These are phyloP conservation scores for Cygnus atratus DNA, from an alignment of 2,113 vertebrate genomes.

Conservation along the genomic window DNA sequence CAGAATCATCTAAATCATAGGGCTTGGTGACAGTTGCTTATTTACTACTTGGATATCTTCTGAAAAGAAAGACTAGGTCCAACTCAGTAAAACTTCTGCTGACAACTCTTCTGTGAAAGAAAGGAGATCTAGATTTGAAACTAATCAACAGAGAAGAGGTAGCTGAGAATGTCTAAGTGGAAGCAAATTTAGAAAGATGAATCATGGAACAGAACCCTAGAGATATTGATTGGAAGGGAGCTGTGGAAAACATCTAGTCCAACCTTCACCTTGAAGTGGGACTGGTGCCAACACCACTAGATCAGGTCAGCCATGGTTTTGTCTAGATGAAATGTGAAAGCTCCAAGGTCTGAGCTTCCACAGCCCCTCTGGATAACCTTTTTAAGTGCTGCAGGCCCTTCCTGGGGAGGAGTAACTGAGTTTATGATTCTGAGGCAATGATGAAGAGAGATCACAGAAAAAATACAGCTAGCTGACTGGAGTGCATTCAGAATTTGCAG, in stretches of 20 bases:
- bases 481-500: neutral
- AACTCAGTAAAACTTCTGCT: neutral
- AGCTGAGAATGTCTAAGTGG: neutral
- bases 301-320: neutral
- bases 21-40: neutral
- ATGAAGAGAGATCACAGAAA: neutral
- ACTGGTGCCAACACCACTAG: neutral
- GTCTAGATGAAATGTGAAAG: neutral
- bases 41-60: neutral
- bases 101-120: neutral
- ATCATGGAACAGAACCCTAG: neutral
- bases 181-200: neutral
- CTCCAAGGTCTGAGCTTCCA: neutral
- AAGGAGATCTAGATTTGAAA: neutral
- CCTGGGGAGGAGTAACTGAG: neutral
- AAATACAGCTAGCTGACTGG: fast-evolving
- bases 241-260: neutral
- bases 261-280: neutral
- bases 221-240: neutral
- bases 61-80: neutral
- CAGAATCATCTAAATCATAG: neutral
- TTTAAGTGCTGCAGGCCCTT: neutral
- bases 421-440: neutral
- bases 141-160: neutral
- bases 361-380: neutral